These are phyloP conservation scores for Prionace glauca DNA, from an alignment of 2,797 vertebrate species.

Conservation along the genomic window DNA sequence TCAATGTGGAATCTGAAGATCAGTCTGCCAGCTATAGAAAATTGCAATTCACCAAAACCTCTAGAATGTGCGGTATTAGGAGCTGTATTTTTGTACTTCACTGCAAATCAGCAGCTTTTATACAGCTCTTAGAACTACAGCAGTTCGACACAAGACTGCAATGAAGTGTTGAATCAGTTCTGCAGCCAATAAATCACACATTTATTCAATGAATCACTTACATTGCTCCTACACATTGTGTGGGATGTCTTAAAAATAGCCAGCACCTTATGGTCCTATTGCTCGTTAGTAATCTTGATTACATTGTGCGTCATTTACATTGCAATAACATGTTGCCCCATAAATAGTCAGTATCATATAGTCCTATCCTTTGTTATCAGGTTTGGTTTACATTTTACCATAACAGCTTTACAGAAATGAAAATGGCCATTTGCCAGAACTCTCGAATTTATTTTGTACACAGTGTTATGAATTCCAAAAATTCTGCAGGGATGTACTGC, in stretches of 20 bases:
- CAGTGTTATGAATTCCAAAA: not conserved
- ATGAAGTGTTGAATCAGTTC: not conserved
- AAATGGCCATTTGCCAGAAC: not conserved
- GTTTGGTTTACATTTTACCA: not conserved
- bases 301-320: slow-evolving; percentile 16
- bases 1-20: not conserved
- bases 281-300: slow-evolving; percentile 14
- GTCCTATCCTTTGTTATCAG: not conserved
- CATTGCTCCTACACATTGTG: slow-evolving; percentile 32
- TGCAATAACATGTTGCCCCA: not conserved
- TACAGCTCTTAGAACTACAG: not conserved
- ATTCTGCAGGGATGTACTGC: not conserved
- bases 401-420: not conserved
- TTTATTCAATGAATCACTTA: slow-evolving; percentile 30
- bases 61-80: not conserved
- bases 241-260: slow-evolving; percentile 30
- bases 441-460: not conserved
- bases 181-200: slow-evolving; percentile 3
- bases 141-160: not conserved
- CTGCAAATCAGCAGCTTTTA: not conserved
- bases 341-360: not conserved
- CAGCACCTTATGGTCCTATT: not conserved
- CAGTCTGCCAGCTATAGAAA: not conserved
- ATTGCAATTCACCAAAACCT: not conserved
- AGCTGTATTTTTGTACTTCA: not conserved